phyloP scores from a whole-genome alignment of 2,113 vertebrate species.

The Marcusenius ussheri region DNA sequence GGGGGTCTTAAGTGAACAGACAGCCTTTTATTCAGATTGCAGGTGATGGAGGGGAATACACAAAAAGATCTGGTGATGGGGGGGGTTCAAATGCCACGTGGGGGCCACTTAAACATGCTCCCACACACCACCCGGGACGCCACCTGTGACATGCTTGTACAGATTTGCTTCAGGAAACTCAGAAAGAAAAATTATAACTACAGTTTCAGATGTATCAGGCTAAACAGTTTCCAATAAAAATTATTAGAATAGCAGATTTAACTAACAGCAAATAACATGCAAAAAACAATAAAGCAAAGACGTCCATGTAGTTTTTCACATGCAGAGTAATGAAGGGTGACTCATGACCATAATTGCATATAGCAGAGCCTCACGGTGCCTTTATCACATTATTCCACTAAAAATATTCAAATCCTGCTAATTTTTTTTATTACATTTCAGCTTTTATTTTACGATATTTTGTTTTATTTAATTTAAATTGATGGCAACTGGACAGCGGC shows the following conservation, averaged over 20 bases:
- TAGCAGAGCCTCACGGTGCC: conserved; percentile 26
- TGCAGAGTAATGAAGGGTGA: conserved; percentile 35
- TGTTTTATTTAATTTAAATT: conserved; percentile 32
- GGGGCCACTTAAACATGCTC: neutral
- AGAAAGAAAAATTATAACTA: neutral
- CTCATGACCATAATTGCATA: conserved; percentile 37
- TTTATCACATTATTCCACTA: conserved; percentile 35
- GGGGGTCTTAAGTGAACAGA: neutral
- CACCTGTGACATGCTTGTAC: neutral
- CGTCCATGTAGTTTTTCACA: neutral
- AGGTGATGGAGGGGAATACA: neutral
- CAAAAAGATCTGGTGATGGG: neutral
- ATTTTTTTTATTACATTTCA: neutral
- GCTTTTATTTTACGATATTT: conserved; percentile 10
- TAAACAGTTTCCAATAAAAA: neutral
- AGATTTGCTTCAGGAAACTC: neutral
- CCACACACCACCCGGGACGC: neutral
- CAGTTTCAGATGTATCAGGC: neutral
- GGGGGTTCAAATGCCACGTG: neutral
- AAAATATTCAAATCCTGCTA: neutral
- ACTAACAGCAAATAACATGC: neutral
- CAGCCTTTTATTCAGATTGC: neutral
- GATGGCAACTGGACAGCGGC: conserved; percentile 45
- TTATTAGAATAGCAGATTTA: neutral
- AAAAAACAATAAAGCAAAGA: neutral